These are phyloP conservation scores for Periophthalmus modestus DNA, from an alignment of 2,113 vertebrate species.

Conservation along the genomic window DNA sequence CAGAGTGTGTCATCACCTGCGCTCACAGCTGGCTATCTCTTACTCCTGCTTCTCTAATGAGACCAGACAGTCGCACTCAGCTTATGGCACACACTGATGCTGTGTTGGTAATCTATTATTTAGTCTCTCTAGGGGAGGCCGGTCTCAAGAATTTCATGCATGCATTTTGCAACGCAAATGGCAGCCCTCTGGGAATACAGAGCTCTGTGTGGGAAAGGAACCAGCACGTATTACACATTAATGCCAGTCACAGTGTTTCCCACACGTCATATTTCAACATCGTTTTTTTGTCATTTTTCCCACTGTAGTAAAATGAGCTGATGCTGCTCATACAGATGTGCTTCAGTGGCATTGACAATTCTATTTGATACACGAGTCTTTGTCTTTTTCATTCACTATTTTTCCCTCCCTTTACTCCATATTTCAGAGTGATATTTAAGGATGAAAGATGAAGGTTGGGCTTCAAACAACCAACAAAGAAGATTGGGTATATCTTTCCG, in stretches of 20 bases:
- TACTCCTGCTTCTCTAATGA: slow-evolving; percentile 64
- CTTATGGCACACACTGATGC: slow-evolving; percentile 58
- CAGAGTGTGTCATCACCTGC: slow-evolving; percentile 62
- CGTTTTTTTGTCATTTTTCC: slow-evolving; percentile 40
- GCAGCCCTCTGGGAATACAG: slow-evolving; percentile 60
- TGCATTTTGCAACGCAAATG: slow-evolving; percentile 71
- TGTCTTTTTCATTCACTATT: slow-evolving; percentile 25
- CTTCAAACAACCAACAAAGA: slow-evolving; percentile 49
- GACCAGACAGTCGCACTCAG: slow-evolving; percentile 64
- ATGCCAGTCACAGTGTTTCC: slow-evolving; percentile 46
- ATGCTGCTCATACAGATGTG: slow-evolving; percentile 33
- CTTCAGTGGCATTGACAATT: slow-evolving; percentile 34
- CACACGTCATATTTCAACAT: slow-evolving; percentile 43
- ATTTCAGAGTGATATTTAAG: slow-evolving; percentile 40
- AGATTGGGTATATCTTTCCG: slow-evolving; percentile 50
- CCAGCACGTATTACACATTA: slow-evolving; percentile 55
- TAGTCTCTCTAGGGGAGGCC: slow-evolving; percentile 63
- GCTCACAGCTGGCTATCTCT: slow-evolving; percentile 67
- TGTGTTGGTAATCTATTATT: slow-evolving; percentile 75
- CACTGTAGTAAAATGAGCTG: slow-evolving; percentile 7
- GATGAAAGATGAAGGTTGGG: slow-evolving; percentile 53
- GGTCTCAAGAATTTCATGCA: slow-evolving; percentile 72
- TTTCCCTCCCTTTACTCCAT: slow-evolving; percentile 19
- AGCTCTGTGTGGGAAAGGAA: slow-evolving; percentile 67
- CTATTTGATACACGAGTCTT: slow-evolving; percentile 16